These are phyloP conservation scores for Aradus depressus DNA, from an alignment of 2,888 invertebrate genomes.

Conservation along the genomic window DNA sequence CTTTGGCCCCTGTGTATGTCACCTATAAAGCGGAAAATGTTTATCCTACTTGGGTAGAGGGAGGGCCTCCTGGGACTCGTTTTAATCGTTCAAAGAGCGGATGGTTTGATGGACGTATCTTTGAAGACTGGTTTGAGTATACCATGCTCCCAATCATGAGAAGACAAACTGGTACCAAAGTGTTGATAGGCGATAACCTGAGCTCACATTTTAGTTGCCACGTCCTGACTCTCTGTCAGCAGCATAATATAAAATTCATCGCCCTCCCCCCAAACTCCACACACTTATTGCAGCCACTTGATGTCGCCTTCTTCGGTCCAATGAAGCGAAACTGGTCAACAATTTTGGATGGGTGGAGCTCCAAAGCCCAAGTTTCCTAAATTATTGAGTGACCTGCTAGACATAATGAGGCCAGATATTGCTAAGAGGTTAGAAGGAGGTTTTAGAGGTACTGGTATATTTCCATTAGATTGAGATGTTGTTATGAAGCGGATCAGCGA, in stretches of 20 bases:
- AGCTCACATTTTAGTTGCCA: slow-evolving; percentile 30
- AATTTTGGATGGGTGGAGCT: no score
- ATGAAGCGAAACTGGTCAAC: slow-evolving; percentile 30
- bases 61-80: slow-evolving; percentile 33
- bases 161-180: slow-evolving; percentile 28
- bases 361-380: slow-evolving; percentile 2
- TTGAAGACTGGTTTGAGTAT: slow-evolving; percentile 34
- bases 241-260: slow-evolving; percentile 33
- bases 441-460: slow-evolving; percentile 9
- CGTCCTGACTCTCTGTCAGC: slow-evolving; percentile 31
- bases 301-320: slow-evolving; percentile 31
- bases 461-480: background rate
- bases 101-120: slow-evolving; percentile 34
- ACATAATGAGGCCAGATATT: background rate
- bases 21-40: slow-evolving; percentile 34
- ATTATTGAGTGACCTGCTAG: background rate
- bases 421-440: background rate
- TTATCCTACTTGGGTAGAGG: slow-evolving; percentile 34
- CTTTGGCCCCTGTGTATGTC: slow-evolving; percentile 33
- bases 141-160: slow-evolving; percentile 29
- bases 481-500: slow-evolving; percentile 3
- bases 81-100: slow-evolving; percentile 35
- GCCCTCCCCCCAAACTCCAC: slow-evolving; percentile 33
- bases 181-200: slow-evolving; percentile 35
- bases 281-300: slow-evolving; percentile 30